A percentile compares a stretch with the other conserved stretches of the same genome.
Conservation (phyloP, 2,888 invertebrate genomes). For the Neoascia interrupta region DNA sequence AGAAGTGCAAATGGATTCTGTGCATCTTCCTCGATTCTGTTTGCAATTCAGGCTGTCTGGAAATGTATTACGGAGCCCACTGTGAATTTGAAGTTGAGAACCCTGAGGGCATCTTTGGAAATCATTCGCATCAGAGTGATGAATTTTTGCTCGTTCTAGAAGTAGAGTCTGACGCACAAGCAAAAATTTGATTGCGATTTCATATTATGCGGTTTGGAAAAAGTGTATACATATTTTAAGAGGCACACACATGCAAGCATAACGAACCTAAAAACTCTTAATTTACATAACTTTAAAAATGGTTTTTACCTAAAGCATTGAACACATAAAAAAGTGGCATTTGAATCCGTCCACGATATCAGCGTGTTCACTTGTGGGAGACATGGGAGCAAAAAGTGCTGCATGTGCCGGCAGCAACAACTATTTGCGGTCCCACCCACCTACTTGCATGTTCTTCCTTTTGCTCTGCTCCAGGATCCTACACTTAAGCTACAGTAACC, state of each 20-base stretch:
- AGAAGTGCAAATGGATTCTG: conserved; percentile 60
- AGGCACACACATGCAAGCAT: no score
- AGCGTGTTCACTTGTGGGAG: conserved; percentile 6
- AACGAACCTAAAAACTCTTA: no score
- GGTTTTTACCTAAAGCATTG: no score
- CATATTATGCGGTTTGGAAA: no score
- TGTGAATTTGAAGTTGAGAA: conserved; percentile 5
- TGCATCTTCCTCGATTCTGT: conserved; percentile 11
- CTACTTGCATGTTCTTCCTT: conserved; percentile 10
- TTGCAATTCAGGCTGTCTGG: conserved; percentile 5
- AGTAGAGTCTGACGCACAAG: no score
- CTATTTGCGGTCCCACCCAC: conserved; percentile 25
- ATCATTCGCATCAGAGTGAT: no score
- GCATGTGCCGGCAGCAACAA: conserved; percentile 32
- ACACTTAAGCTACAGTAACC: conserved; percentile 38
- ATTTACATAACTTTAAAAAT: no score
- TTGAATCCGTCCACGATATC: neutral
- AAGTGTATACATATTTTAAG: no score
- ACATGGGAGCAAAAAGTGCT: conserved; percentile 2
- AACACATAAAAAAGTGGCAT: no score
- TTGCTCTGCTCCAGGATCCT: conserved; percentile 26
- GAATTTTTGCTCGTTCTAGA: no score
- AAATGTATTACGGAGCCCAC: conserved; percentile 3
- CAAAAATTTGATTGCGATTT: no score
- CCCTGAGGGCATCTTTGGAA: neutral